Conservation (phyloP, 2,113 vertebrate species). For the Tapirus terrestris region DNA sequence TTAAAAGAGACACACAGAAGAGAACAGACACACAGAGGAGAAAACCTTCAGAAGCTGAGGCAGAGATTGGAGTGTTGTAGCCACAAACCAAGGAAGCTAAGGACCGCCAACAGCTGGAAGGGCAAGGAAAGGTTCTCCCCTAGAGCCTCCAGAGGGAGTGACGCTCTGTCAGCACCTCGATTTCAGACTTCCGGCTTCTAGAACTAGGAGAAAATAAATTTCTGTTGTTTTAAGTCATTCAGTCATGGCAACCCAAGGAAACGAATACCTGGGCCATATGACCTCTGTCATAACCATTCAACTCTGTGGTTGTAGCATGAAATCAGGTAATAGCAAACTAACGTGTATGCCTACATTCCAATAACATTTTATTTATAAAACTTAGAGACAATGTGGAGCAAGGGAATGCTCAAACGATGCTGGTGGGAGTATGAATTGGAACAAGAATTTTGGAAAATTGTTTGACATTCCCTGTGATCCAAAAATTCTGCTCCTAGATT, state of each 20-base stretch:
- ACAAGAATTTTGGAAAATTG: constrained; percentile 2
- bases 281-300: background rate
- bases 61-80: background rate
- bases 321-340: background rate
- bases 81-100: background rate
- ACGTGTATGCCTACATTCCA: background rate
- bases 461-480: background rate
- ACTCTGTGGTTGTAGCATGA: background rate
- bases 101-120: background rate
- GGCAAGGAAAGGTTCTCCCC: background rate
- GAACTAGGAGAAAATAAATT: background rate
- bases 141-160: background rate
- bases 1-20: background rate
- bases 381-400: background rate
- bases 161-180: background rate
- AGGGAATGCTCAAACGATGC: background rate
- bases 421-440: background rate
- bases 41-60: too few species aligned
- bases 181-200: background rate
- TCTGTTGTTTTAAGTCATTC: background rate
- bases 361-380: background rate
- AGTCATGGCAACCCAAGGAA: background rate
- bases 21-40: background rate
- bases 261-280: background rate
- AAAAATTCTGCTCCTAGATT: background rate